Base-by-base conservation (phyloP, 2,888 invertebrate genomes). In the Torymus aiolomorphi region DNA sequence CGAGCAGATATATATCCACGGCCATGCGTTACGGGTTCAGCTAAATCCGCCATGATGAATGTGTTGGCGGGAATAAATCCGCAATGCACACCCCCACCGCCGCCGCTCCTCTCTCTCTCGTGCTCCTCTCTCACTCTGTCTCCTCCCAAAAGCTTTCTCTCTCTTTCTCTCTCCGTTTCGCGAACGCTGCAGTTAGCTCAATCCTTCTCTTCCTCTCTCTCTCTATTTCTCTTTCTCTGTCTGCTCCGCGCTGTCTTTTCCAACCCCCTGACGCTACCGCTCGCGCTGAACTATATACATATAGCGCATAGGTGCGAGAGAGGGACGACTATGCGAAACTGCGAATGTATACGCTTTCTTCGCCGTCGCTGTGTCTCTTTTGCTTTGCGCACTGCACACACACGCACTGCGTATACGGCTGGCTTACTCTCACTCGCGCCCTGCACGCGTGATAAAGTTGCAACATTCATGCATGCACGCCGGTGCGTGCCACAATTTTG, bases 1-100 rank as follows among this genome's bases (percentile, higher is more conserved):
- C 42, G 5, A 87, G 86, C 88, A 88, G 88, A 89, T 89, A 89
- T 89, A 89, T 89, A 89, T 88, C 89, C 89, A 88, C 83, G 88
- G 90, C 89, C 89, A 89, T 90, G 90, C 90, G 89, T 90, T 90
- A 89, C 90, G 90, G 90, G 89, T 90, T 90, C 89, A 90, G 90
- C 90, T 90, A 90, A 90, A 90, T 90, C 90, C 90, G 89, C 89
- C 90, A 90, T 90, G 90, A 90, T 90, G 90, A 90, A 90, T 90
- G 90, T 90, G 89, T 89, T 89, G 89, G 89, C 89, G 89, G 89
- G 89, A 90, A 90, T 90, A 90, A 90, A 90, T 90, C 90, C 90
- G 90, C 89, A 90, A 90, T 89, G 90, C 89, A 90, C 89, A 89
- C 88, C 89, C 88, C 88, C 88, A 87, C 81, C 76, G 83, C 84